Evolutionary conservation across 2,888 invertebrate species (phyloP), one percentile per base, ranked within the genome.

Genomic region (Drosophila putrida): DNA sequence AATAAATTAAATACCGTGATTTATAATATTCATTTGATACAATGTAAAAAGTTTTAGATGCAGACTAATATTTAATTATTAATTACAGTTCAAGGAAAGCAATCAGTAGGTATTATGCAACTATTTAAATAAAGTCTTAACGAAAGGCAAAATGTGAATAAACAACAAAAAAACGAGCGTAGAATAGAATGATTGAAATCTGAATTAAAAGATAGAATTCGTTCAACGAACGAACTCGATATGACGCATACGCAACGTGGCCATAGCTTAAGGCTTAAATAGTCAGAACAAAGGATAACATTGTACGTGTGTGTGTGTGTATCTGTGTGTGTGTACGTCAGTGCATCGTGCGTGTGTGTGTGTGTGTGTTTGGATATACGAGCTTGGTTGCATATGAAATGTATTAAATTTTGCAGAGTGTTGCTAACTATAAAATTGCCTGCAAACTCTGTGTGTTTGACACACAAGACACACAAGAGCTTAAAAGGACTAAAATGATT

Each of bases 361-460:
- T 15, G 15, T 38, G 57, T n/a, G 39, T 58, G 10, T 13, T 38
- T 41, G 20, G 20, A 25, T 54, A 36, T 35, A 28, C 20, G n/a
- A 54, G 53, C 31, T 68, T 25, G 38, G 8, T 25, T 44, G 36
- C 44, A 71, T 70, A 49, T 47, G 33, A 38, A 58, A 58, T 49
- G 41, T 41, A 41, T 62, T 47, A 53, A 43, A 61, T 47, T 61
- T 53, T 31, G n/a, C 20, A 5, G 25, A 61, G 28, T 66, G 60
- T 54, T 53, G 46, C 36, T 59, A 67, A 47, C 62, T 62, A 36
- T 51, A 44, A 68, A 64, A 68, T 39, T 63, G 63, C 44, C 49
- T n/a, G 44, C 25, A 67, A 58, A 72, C 35, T 55, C 36, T 50
- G 39, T 36, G 39, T 36, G 15, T 53, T 55, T 70, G 9, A 39